phyloP scores from a whole-genome alignment of 1,140 invertebrate genomes.

The Ganaspis sp. region DNA sequence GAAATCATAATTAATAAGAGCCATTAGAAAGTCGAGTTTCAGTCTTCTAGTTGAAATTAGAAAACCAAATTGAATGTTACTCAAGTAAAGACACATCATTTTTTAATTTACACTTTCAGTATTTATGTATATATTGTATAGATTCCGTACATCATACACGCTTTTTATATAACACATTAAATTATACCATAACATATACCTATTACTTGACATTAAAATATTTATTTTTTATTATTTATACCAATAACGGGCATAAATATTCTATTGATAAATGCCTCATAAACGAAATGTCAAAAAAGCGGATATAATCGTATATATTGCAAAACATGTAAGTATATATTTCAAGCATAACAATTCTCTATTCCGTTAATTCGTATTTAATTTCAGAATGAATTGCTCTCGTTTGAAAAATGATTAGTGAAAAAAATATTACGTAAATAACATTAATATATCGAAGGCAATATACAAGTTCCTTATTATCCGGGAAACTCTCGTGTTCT shows the following conservation, averaged over 20 bases:
- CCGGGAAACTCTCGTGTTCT: background rate
- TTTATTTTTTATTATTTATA: background rate
- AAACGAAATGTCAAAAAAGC: too few species aligned
- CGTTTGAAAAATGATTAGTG: too few species aligned
- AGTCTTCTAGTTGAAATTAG: background rate
- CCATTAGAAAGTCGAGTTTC: constrained; percentile 9
- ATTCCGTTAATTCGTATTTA: background rate
- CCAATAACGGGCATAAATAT: too few species aligned
- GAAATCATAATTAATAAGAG: constrained; percentile 10
- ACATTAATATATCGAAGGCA: background rate
- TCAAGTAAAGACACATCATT: background rate
- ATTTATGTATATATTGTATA: too few species aligned
- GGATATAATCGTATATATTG: too few species aligned
- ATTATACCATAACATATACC: too few species aligned
- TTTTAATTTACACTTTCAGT: background rate
- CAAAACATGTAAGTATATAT: too few species aligned
- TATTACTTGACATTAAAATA: too few species aligned
- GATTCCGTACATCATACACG: too few species aligned
- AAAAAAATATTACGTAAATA: background rate
- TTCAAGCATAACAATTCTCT: too few species aligned
- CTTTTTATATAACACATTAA: background rate
- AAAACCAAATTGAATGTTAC: background rate
- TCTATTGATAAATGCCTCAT: too few species aligned
- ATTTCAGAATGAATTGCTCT: background rate
- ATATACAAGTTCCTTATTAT: constrained; percentile 6